phyloP scores from a whole-genome alignment of 1,140 invertebrate genomes.

The Pachypeltis micranthus region DNA sequence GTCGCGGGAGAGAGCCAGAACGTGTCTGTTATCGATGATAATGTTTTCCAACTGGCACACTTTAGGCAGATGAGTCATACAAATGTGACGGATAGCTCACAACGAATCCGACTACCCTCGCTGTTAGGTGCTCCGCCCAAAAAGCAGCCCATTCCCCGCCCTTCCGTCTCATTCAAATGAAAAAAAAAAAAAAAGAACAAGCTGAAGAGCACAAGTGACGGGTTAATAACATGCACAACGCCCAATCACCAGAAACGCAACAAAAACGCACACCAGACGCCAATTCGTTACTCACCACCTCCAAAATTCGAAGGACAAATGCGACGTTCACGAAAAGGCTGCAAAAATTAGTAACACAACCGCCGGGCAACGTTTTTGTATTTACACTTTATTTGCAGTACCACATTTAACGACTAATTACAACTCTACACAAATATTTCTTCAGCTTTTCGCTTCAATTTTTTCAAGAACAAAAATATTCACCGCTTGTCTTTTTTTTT shows the following conservation, averaged over 20 bases:
- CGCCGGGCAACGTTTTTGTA: conserved; percentile 1
- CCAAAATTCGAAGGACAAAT: background rate
- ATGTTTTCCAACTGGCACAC: too few relatives aligned
- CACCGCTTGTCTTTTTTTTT: background rate
- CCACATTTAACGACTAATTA: background rate
- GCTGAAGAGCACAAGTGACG: background rate
- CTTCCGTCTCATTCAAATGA: too few relatives aligned
- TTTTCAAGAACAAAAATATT: conserved; percentile 6
- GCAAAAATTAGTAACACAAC: background rate
- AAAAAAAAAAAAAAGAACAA: background rate
- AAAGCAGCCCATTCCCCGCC: too few relatives aligned
- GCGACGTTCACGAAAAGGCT: background rate
- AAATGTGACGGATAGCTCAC: too few relatives aligned
- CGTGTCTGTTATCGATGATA: too few relatives aligned
- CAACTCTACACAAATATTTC: background rate
- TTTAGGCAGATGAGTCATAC: too few relatives aligned
- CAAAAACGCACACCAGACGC: background rate
- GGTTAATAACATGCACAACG: background rate
- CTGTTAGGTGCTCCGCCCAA: too few relatives aligned
- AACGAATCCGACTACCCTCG: too few relatives aligned
- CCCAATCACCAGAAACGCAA: background rate
- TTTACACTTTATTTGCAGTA: conserved; percentile 8
- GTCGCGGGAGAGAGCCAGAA: too few relatives aligned
- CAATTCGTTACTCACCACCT: background rate
- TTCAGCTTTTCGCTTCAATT: background rate